phyloP scores from a whole-genome alignment of 2,113 vertebrate species.

The Anolis carolinensis region DNA sequence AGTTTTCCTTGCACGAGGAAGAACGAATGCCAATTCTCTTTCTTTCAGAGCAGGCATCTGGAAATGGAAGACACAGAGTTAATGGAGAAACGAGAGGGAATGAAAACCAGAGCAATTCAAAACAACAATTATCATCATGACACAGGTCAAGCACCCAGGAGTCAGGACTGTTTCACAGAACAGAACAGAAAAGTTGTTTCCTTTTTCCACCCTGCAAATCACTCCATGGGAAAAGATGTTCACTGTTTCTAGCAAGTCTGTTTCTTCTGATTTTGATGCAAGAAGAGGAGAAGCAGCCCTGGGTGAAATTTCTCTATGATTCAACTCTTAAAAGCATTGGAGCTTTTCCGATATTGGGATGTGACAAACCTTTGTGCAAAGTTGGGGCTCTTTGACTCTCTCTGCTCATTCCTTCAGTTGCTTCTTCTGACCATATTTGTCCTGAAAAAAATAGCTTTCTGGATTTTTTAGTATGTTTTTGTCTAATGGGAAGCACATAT shows the following conservation, averaged over 20 bases:
- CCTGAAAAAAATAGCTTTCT: conserved; percentile 71
- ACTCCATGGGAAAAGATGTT: neutral
- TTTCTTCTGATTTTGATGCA: neutral
- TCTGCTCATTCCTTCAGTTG: conserved; percentile 73
- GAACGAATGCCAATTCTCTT: neutral
- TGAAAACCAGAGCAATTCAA: neutral
- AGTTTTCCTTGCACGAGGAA: neutral
- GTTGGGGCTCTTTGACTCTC: conserved; percentile 62
- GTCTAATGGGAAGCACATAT: conserved; percentile 54
- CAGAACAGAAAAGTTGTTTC: neutral
- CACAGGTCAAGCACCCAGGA: neutral
- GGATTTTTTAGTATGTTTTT: conserved; percentile 59
- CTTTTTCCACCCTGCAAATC: neutral
- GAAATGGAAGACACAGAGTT: neutral
- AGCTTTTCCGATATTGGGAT: neutral
- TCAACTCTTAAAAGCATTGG: neutral
- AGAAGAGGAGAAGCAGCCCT: neutral
- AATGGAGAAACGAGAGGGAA: neutral
- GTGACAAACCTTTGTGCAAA: neutral
- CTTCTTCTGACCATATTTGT: conserved; percentile 72
- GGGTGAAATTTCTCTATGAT: neutral
- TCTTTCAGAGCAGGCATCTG: neutral
- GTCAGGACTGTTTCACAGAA: neutral
- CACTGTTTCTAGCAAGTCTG: neutral
- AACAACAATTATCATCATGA: neutral